Base-by-base conservation (phyloP, 2,113 vertebrate species). In the Ranitomeya imitator region DNA sequence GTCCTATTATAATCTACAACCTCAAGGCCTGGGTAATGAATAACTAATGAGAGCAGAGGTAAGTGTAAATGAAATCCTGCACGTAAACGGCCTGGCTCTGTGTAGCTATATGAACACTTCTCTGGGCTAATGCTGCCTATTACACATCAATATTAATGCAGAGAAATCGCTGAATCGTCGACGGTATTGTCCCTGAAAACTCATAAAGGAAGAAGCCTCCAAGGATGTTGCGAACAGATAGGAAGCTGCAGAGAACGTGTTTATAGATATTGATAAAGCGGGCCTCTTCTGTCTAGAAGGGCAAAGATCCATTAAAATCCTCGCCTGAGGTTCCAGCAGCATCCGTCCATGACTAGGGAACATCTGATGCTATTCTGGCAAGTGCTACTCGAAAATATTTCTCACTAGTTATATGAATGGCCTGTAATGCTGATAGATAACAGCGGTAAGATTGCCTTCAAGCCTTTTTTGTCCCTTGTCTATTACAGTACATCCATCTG, bases 1-100 rank as follows among this genome's bases (percentile, higher is more conserved):
- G n/a, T n/a, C n/a, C 63, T 82, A 87, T 87, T 81, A 81, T 60
- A 87, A 59, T 81, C 78, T 74, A 23, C 74, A 71, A 87, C 65
- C 63, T 80, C 79, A 3, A 60, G 86, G 65, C 59, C 52, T 55
- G 60, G 65, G 10, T 87, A 81, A 87, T 87, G 37, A 87, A 87
- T 87, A 87, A 81, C 65, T 87, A 60, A 87, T 87, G 57, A 60
- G 78, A 81, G 65, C 79, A 60, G 82, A 80, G 51, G 63, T 51
- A 87, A 81, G 61, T 87, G 86, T 59, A 65, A 81, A 81, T 60
- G 23, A 54, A 87, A 81, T 87, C 74, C 76, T 69, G 13, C 54
- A 54, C 0, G 2, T n/a, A 59, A 59, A 69, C 69, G 9, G 23
- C 85, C 55, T 21, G n/a, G 69, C 16, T 81, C 18, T 73, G n/a